These are phyloP conservation scores for Carlito syrichta DNA, from an alignment of 2,113 vertebrate genomes.

Conservation along the genomic window DNA sequence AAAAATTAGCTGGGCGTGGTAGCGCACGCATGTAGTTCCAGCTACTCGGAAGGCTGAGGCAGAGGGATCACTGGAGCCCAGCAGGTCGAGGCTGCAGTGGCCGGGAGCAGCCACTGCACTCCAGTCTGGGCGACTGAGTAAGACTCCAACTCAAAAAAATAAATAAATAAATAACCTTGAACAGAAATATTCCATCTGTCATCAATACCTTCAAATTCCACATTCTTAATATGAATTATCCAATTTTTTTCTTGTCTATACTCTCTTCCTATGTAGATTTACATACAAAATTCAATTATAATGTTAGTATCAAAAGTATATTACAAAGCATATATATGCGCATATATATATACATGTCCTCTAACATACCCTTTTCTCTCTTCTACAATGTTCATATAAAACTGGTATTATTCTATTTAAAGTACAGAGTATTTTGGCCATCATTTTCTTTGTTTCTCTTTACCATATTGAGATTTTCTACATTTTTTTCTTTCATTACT, in stretches of 20 bases:
- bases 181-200: background rate
- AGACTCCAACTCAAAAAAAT: too few species aligned
- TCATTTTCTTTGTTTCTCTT: background rate
- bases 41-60: too few species aligned
- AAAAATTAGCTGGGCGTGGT: too few species aligned
- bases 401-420: background rate
- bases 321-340: too few species aligned
- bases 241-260: background rate
- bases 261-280: background rate
- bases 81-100: too few species aligned
- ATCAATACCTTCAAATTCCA: background rate
- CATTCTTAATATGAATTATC: background rate
- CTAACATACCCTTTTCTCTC: background rate
- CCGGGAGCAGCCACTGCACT: too few species aligned
- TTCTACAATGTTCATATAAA: background rate
- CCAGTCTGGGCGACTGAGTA: too few species aligned
- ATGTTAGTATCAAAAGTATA: background rate
- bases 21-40: too few species aligned
- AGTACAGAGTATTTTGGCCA: background rate
- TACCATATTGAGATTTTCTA: background rate
- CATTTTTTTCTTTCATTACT: background rate
- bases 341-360: background rate
- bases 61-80: too few species aligned
- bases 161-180: too few species aligned
- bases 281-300: background rate